Evolutionary conservation across 2,888 invertebrate genomes (phyloP).

Genomic region (Orthosia incerta): DNA sequence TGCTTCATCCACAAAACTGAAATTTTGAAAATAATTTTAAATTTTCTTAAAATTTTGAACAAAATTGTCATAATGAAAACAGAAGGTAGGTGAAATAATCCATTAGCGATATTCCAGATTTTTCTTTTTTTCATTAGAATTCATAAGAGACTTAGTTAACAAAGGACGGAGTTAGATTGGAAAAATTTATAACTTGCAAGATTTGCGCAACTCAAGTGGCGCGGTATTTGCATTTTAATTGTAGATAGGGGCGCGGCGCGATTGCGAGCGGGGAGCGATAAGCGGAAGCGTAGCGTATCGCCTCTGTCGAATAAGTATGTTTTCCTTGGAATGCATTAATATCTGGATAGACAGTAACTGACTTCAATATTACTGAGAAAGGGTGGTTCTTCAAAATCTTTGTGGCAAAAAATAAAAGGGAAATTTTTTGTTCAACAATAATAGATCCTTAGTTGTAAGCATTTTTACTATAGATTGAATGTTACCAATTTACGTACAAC

Average conservation of each 20-base stretch:
- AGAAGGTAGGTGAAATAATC: slow-evolving; percentile 67
- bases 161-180: slow-evolving; percentile 79
- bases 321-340: too few relatives aligned
- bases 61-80: slow-evolving; percentile 61
- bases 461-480: neutral
- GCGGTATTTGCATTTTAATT: slow-evolving; percentile 83
- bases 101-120: slow-evolving; percentile 67
- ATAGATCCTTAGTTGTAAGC: neutral
- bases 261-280: slow-evolving; percentile 32
- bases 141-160: slow-evolving; percentile 74
- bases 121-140: slow-evolving; percentile 67
- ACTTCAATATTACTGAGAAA: too few relatives aligned
- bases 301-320: too few relatives aligned
- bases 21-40: too few relatives aligned
- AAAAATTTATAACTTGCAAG: slow-evolving; percentile 82
- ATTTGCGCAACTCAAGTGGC: slow-evolving; percentile 78
- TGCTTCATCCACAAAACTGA: neutral
- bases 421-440: neutral
- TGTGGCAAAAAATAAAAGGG: neutral
- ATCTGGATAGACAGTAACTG: too few relatives aligned
- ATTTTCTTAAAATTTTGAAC: slow-evolving; percentile 44
- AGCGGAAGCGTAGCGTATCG: neutral
- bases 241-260: slow-evolving; percentile 50
- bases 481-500: neutral
- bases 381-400: neutral